These are phyloP conservation scores for Indicator indicator DNA, from an alignment of 2,113 vertebrate genomes.

Conservation along the genomic window DNA sequence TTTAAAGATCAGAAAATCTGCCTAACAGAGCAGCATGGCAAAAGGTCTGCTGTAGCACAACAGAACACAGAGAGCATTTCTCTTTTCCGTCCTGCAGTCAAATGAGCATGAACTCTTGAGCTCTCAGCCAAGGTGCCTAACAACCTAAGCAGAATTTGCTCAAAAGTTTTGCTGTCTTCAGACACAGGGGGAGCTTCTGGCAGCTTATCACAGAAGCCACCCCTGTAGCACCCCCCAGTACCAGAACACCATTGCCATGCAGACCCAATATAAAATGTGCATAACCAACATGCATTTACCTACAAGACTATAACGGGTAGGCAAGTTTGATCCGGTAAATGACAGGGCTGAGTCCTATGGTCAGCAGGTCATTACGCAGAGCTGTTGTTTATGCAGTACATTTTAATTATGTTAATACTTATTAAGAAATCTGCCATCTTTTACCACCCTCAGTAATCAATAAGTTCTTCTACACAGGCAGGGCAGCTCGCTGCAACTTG, in stretches of 20 bases:
- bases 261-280: no score
- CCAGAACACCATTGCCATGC: no score
- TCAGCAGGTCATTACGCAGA: neutral
- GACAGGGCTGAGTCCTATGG: neutral
- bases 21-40: neutral
- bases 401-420: neutral
- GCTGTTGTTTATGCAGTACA: neutral
- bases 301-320: neutral
- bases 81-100: neutral
- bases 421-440: neutral
- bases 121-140: neutral
- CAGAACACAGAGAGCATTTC: neutral
- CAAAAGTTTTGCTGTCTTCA: neutral
- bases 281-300: neutral
- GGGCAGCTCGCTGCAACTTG: neutral
- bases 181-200: no score
- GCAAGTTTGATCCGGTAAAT: neutral
- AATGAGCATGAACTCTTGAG: neutral
- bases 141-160: neutral
- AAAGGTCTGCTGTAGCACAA: neutral
- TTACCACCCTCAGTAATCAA: neutral
- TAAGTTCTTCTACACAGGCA: neutral
- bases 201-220: no score
- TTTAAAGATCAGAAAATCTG: conserved; percentile 24
- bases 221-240: no score